Base-by-base conservation (phyloP, 2,797 vertebrate genomes). In the Champsocephalus esox region DNA sequence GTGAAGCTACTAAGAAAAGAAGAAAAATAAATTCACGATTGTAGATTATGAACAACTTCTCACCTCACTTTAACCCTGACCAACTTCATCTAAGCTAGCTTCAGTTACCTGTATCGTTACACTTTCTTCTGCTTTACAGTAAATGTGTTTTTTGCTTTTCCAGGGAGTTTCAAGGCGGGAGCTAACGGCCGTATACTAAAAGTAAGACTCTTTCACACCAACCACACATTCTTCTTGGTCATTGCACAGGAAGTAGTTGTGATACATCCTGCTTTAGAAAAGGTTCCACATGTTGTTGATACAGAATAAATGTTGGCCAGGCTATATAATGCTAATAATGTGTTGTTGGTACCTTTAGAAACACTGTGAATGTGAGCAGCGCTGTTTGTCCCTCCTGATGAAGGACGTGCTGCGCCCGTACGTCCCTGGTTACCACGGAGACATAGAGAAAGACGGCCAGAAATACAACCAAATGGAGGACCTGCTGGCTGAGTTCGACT, bases 401-500 rank as follows among this genome's bases (percentile, higher is more conserved):
- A 94, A 76, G 0, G 98, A 99, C 2, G 95, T 97, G 68, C 95
- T 99, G 62, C 94, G 91, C 57, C 97, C 96, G 0, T 99, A 94
- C 0, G 97, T 99, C 58, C 98, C 98, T 0, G 96, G 96, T 84
- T 99, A 99, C 92, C 97, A 99, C 0, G 98, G 98, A 0, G 98
- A 99, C 0, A 93, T 99, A 11, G 96, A 99, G 89, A 99, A 98
- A 87, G 98, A 99, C 0, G 98, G 98, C 1, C 97, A 99, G 87
- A 95, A 96, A 77, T 99, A 99, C 94, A 99, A 99, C 94, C 98
- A 99, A 94, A 99, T 99, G 98, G 98, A 99, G 50, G 98, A 99
- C 88, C 94, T 99, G 76, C 94, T 99, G 89, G 97, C 97, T 0
- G 97, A 99, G 65, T 99, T 99, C 3, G 97, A 99, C 85, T 95